A percentile compares a stretch with the other conserved stretches of the same genome.
Evolutionary conservation across 2,888 invertebrate genomes (phyloP).

Genomic region (Pseudanteris insignis): DNA sequence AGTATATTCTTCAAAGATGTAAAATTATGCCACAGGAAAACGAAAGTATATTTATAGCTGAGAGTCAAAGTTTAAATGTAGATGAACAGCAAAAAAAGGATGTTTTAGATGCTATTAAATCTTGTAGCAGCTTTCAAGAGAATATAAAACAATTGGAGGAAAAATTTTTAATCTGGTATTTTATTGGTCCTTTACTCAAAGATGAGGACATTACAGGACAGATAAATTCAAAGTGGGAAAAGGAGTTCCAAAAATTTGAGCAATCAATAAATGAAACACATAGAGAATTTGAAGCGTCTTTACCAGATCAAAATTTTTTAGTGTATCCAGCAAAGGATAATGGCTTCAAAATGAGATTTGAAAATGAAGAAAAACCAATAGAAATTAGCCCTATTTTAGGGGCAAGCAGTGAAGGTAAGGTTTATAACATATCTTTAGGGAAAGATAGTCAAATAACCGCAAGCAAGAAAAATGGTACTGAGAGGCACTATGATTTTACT

Average conservation of each 20-base stretch:
- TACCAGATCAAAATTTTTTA: slow-evolving; percentile 6
- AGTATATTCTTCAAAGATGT: slow-evolving; percentile 10
- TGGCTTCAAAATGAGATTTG: slow-evolving; percentile 7
- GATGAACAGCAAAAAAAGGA: slow-evolving; percentile 15
- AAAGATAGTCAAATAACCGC: slow-evolving; percentile 19
- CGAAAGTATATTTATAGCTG: slow-evolving; percentile 16
- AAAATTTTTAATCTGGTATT: slow-evolving; percentile 5
- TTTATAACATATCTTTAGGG: slow-evolving; percentile 19
- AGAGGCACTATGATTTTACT: slow-evolving; percentile 18
- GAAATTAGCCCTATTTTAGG: slow-evolving; percentile 12
- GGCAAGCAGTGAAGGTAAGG: slow-evolving; percentile 14
- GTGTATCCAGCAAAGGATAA: slow-evolving; percentile 4
- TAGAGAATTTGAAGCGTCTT: neutral
- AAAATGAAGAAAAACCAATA: slow-evolving; percentile 19
- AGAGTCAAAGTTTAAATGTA: slow-evolving; percentile 14
- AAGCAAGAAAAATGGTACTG: slow-evolving; percentile 13
- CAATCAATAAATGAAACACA: slow-evolving; percentile 3
- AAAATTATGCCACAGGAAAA: slow-evolving; percentile 14
- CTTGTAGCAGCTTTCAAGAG: slow-evolving; percentile 3
- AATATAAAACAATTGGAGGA: slow-evolving; percentile 2
- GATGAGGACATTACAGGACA: slow-evolving; percentile 8
- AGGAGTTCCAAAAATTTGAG: slow-evolving; percentile 8
- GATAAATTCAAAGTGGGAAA: slow-evolving; percentile 8
- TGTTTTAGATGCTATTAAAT: slow-evolving; percentile 5
- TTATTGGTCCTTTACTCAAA: slow-evolving; percentile 4